phyloP scores from a whole-genome alignment of 2,113 vertebrate genomes.

The Sinocyclocheilus anshuiensis region DNA sequence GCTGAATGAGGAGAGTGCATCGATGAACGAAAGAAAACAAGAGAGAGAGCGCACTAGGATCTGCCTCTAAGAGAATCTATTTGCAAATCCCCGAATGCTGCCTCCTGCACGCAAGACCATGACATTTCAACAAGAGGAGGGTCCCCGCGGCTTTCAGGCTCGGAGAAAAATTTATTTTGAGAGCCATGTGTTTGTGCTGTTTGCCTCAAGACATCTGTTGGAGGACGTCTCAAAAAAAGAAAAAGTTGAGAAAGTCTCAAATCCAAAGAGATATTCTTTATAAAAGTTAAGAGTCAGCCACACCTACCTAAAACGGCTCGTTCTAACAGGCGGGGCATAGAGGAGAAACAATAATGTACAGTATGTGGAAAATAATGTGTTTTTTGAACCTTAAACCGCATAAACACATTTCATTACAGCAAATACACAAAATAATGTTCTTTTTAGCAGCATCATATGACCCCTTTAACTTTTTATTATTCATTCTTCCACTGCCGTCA shows the following conservation, averaged over 20 bases:
- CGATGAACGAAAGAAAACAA: constrained; percentile 24
- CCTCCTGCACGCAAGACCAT: constrained; percentile 66
- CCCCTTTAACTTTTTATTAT: constrained; percentile 59
- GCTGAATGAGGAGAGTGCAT: constrained; percentile 55
- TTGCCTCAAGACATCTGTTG: constrained; percentile 69
- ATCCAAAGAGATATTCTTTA: no score
- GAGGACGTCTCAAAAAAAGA: constrained; percentile 23
- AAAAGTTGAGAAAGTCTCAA: no score
- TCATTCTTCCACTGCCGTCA: constrained; percentile 48
- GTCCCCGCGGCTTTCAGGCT: constrained; percentile 66
- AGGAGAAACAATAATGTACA: no score
- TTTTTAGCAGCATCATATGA: no score
- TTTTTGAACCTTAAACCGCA: no score
- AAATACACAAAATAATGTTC: no score
- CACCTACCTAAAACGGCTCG: no score
- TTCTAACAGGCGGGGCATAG: no score
- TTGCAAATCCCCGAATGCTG: constrained; percentile 73
- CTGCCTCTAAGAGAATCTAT: constrained; percentile 69
- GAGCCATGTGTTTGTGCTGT: constrained; percentile 63
- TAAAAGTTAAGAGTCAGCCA: no score
- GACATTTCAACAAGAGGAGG: constrained; percentile 72
- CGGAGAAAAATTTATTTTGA: constrained; percentile 66
- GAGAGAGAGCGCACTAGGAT: constrained; percentile 55
- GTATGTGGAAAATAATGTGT: no score
- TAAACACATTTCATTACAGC: no score